phyloP scores from a whole-genome alignment of 2,888 invertebrate species.

The Tuberolachnus salignus region DNA sequence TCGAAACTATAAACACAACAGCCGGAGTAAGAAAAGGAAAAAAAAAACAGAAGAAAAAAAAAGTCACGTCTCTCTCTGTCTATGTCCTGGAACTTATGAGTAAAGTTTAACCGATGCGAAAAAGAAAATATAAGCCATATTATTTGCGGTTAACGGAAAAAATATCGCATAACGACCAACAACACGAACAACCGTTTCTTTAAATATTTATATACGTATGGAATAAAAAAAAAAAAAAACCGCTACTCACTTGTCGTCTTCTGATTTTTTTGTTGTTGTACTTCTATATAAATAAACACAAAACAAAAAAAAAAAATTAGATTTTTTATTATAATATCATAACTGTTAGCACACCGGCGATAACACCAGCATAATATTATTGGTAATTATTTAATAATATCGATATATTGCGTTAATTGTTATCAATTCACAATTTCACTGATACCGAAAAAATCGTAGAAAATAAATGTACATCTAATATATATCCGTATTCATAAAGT shows the following conservation, averaged over 20 bases:
- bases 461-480: too few relatives aligned
- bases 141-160: not conserved
- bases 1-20: not conserved
- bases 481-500: too few relatives aligned
- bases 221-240: conserved; percentile 17
- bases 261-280: conserved; percentile 72
- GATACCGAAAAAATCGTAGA: too few relatives aligned
- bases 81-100: conserved; percentile 27
- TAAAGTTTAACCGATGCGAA: conserved; percentile 37
- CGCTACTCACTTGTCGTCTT: conserved; percentile 73
- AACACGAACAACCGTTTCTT: not conserved
- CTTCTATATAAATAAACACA: conserved; percentile 56
- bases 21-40: not conserved
- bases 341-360: too few relatives aligned
- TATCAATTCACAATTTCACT: too few relatives aligned
- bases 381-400: too few relatives aligned
- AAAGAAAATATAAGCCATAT: not conserved
- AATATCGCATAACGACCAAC: not conserved
- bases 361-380: too few relatives aligned
- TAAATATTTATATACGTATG: conserved; percentile 37
- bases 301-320: not conserved
- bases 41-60: conserved; percentile 12
- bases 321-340: not conserved
- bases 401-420: too few relatives aligned
- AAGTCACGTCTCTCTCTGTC: conserved; percentile 31